Evolutionary conservation across 2,888 invertebrate genomes (phyloP), one percentile per base, ranked within the genome.

Genomic region (Lochmaea crataegi): DNA sequence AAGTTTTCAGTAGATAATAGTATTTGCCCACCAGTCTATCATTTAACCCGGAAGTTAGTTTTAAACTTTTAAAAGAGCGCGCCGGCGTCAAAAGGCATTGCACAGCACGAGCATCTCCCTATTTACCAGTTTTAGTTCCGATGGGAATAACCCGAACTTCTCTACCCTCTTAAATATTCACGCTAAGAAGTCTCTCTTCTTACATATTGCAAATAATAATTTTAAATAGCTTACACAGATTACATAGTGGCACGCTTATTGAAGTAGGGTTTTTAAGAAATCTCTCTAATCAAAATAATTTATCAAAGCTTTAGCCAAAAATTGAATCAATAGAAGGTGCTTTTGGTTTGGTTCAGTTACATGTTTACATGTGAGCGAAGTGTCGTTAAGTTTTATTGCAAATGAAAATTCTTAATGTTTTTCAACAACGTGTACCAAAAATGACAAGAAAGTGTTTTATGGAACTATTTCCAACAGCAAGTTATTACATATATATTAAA

Each of bases 151-250:
- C 75, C 71, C 77, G 68, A 78, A 79, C 80, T 80, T 81, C 76
- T 75, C 76, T 75, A 74, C 72, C 75, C 78, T 73, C 76, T 82
- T 75, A 82, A 83, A 81, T 82, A 82, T 83, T 83, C 81, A 83
- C 78, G 79, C 75, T 78, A 77, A 80, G 80, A 80, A 80, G 81
- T 82, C 79, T 80, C 76, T 76, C 78, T 80, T 79, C 80, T 75
- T 76, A 77, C 78, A 68, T n/a, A n/a, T 48, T 74, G 76, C 80
- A 81, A 82, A 80, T 82, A 80, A 79, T 69, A 60, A 57, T 64
- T 61, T 65, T 69, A 41, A 18, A 53, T 38, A 22, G 11, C n/a
- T 22, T 14, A n/a, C 14, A 45, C 5, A 45, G 45, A 1, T 45
- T 5, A 45, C 14, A 45, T 12, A 14, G 14, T 5, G 11, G 45